Conservation (phyloP, 2,113 vertebrate species). For the Uria aalge region DNA sequence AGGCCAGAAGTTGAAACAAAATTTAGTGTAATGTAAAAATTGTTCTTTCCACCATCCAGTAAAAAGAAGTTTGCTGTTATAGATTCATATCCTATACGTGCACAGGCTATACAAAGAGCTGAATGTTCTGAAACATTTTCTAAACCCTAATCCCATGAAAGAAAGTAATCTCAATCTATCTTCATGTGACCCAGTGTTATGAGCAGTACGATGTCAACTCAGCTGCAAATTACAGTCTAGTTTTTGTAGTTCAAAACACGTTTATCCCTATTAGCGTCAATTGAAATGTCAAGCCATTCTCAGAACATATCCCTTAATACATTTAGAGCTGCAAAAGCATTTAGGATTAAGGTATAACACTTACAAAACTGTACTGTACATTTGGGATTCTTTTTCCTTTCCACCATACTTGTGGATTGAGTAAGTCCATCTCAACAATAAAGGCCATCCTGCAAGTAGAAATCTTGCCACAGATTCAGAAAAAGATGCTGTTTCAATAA, state of each 20-base stretch:
- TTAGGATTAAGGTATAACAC: constrained; percentile 4
- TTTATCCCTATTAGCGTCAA: constrained; percentile 37
- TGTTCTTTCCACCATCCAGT: background rate
- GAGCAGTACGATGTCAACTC: background rate
- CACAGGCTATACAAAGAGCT: background rate
- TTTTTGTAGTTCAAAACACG: background rate
- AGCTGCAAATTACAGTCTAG: background rate
- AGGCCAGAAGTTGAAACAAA: background rate
- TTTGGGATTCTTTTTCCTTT: background rate
- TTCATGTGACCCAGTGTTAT: background rate
- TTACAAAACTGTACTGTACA: background rate
- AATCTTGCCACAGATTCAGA: background rate
- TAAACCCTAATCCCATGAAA: background rate
- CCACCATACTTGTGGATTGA: background rate
- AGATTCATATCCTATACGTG: background rate
- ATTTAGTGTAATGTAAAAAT: background rate
- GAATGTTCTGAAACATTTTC: background rate
- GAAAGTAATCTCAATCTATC: background rate
- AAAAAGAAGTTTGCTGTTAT: background rate
- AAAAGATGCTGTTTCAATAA: background rate
- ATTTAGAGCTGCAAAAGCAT: background rate
- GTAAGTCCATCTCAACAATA: background rate
- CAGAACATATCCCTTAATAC: constrained; percentile 5
- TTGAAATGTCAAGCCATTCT: background rate
- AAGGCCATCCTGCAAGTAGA: background rate